phyloP scores from a whole-genome alignment of 2,888 invertebrate species.

The Taenaris catops region DNA sequence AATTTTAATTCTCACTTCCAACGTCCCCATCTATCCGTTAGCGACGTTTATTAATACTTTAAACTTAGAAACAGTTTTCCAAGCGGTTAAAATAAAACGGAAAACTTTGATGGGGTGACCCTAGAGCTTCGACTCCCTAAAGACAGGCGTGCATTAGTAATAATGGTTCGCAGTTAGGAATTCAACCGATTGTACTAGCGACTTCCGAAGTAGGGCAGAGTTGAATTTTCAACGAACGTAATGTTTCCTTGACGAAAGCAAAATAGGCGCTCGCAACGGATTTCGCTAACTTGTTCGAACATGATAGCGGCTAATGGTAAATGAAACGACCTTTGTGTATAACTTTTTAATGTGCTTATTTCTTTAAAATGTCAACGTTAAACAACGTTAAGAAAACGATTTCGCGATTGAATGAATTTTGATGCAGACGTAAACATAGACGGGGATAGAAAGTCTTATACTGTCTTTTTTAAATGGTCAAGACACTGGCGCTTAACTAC shows the following conservation, averaged over 20 bases:
- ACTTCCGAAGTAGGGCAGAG: conserved; percentile 24
- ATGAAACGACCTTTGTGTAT: conserved; percentile 6
- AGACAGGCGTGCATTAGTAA: conserved; percentile 28
- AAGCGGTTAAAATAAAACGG: neutral
- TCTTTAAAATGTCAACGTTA: too few relatives aligned
- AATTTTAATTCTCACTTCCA: too few relatives aligned
- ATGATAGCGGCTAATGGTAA: conserved; percentile 14
- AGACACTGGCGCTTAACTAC: too few relatives aligned
- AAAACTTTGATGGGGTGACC: neutral
- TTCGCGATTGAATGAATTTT: too few relatives aligned
- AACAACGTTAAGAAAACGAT: too few relatives aligned
- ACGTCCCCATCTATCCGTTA: too few relatives aligned
- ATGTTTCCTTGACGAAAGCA: conserved; percentile 21
- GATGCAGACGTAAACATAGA: too few relatives aligned
- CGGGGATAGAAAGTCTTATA: too few relatives aligned
- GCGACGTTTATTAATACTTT: too few relatives aligned
- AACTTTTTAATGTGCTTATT: conserved; percentile 5
- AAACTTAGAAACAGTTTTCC: neutral
- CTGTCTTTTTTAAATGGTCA: too few relatives aligned
- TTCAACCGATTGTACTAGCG: conserved; percentile 22
- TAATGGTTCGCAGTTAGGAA: conserved; percentile 25
- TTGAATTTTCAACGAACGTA: conserved; percentile 28
- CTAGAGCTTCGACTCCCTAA: conserved; percentile 21
- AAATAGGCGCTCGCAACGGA: conserved; percentile 11
- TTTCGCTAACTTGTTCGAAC: conserved; percentile 14